These are phyloP conservation scores for Callipepla californica DNA, from an alignment of 2,113 vertebrate genomes.

Conservation along the genomic window DNA sequence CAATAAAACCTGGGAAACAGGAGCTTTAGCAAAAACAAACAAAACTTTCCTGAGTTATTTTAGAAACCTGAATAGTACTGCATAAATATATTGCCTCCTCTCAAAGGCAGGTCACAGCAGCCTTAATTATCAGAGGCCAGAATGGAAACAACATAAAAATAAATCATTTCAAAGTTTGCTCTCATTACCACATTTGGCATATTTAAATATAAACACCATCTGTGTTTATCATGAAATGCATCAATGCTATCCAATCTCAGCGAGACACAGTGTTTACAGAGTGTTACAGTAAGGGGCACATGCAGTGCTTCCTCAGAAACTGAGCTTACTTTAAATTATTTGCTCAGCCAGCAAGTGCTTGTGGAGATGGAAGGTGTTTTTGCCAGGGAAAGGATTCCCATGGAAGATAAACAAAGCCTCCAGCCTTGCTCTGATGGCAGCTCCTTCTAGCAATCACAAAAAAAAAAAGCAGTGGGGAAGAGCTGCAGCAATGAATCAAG, in stretches of 20 bases:
- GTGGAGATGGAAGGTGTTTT: neutral
- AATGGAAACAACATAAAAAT: conserved; percentile 62
- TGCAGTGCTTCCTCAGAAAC: conserved; percentile 30
- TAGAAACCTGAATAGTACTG: conserved; percentile 18
- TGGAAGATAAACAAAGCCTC: conserved; percentile 22
- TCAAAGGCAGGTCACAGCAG: conserved; percentile 49
- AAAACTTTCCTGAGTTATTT: conserved; percentile 31
- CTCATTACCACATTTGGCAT: conserved; percentile 66
- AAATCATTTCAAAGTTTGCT: conserved; percentile 58
- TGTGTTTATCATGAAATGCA: conserved; percentile 60
- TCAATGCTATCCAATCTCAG: neutral
- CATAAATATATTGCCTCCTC: conserved; percentile 36
- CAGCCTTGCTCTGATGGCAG: neutral
- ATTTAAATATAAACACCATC: conserved; percentile 69
- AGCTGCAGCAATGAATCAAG: neutral
- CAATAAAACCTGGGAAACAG: conserved; percentile 34
- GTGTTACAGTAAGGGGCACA: conserved; percentile 30
- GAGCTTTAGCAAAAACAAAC: neutral
- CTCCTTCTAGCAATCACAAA: neutral
- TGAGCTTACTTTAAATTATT: conserved; percentile 15
- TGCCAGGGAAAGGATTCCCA: conserved; percentile 36
- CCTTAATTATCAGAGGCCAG: conserved; percentile 45
- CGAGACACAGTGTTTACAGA: conserved; percentile 59
- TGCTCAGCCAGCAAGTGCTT: conserved; percentile 32
- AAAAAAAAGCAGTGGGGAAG: neutral